Conservation (phyloP, 2,797 vertebrate genomes). For the Argyrosomus regius region DNA sequence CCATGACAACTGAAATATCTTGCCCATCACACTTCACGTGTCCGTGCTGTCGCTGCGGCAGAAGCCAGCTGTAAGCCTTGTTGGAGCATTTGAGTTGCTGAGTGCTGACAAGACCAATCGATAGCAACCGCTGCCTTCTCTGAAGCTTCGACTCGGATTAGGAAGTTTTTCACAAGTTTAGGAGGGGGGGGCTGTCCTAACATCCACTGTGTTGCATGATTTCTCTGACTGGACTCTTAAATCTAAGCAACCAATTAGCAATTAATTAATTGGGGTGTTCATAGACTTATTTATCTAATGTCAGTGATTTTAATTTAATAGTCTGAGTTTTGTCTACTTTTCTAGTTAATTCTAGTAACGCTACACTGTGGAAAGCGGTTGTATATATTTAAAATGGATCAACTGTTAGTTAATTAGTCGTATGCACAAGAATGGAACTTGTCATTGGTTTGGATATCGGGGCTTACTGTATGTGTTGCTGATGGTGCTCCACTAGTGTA, state of each 20-base stretch:
- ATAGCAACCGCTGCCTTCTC: constrained; percentile 11
- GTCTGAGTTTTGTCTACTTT: background rate
- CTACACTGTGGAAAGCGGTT: background rate
- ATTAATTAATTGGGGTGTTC: too few species aligned
- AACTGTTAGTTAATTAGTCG: background rate
- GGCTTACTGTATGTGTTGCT: background rate
- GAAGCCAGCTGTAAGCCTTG: constrained; percentile 14
- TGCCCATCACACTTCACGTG: background rate
- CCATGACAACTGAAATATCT: background rate
- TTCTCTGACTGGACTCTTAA: constrained; percentile 7
- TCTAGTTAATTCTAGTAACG: background rate
- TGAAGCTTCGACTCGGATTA: constrained; percentile 13
- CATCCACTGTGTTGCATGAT: background rate
- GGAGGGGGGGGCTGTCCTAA: constrained; percentile 14
- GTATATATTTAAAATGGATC: background rate
- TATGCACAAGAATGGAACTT: background rate
- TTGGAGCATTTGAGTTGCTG: constrained; percentile 22
- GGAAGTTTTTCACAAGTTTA: constrained; percentile 2
- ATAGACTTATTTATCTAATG: background rate
- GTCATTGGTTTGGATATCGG: background rate
- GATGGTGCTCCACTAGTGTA: background rate
- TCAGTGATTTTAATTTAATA: background rate
- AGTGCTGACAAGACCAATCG: constrained; percentile 39
- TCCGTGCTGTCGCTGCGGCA: constrained; percentile 16
- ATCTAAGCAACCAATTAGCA: background rate